A percentile compares a stretch with the other conserved stretches of the same genome.
Conservation (phyloP, 35 echinoderm and acorn worm species). For the Eucidaris tribuloides region DNA sequence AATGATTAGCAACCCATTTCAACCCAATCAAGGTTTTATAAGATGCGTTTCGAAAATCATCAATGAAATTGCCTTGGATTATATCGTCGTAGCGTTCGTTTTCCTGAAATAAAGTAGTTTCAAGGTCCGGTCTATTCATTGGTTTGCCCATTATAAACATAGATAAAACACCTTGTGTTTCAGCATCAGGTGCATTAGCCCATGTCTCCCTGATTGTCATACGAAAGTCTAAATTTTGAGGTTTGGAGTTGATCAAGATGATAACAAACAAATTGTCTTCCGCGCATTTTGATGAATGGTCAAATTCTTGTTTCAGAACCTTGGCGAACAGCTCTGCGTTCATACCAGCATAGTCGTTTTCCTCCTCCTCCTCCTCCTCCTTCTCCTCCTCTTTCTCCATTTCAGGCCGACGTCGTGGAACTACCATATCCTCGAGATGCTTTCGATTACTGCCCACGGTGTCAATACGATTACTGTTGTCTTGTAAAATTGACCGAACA, state of each 20-base stretch:
- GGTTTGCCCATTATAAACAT: slow-evolving; percentile 76
- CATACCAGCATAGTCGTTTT: not conserved
- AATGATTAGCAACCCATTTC: slow-evolving; percentile 42
- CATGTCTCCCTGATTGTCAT: slow-evolving; percentile 79
- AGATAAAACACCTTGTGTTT: slow-evolving; percentile 47
- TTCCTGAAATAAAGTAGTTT: slow-evolving; percentile 57
- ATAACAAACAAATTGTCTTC: slow-evolving; percentile 57
- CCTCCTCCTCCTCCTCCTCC: not conserved
- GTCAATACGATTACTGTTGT: not conserved
- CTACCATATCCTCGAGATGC: not conserved
- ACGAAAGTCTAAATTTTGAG: slow-evolving; percentile 52
- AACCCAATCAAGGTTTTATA: slow-evolving; percentile 62
- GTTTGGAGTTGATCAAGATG: slow-evolving; percentile 50
- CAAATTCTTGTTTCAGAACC: slow-evolving; percentile 51
- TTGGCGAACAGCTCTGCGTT: slow-evolving; percentile 58
- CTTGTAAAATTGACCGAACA: slow-evolving; percentile 13
- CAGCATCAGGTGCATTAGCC: slow-evolving; percentile 62
- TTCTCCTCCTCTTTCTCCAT: not conserved
- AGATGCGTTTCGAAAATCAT: slow-evolving; percentile 58
- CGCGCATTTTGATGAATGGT: slow-evolving; percentile 41
- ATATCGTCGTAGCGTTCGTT: slow-evolving; percentile 82
- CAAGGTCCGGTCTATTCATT: not conserved
- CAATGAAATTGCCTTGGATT: slow-evolving; percentile 69
- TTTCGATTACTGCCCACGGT: not conserved
- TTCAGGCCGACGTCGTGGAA: not conserved